Evolutionary conservation across 2,888 invertebrate genomes (phyloP), one percentile per base, ranked within the genome.

Genomic region (Sepiola atlantica): DNA sequence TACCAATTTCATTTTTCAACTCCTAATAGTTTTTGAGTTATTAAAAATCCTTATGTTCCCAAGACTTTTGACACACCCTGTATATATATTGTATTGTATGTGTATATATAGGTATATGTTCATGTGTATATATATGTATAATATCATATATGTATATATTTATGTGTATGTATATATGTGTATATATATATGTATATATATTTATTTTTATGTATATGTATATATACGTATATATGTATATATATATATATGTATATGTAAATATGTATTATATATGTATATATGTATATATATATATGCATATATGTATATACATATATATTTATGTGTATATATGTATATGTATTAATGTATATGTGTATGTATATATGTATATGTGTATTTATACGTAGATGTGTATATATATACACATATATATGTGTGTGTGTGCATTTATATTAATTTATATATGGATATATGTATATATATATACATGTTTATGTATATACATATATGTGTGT

Each of bases 321-420:
- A 90, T 90, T 12, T 90, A 90, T 90, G 16, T 28, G 24, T 90
- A 18, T 90, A 18, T 90, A 18, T 90, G 24, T 77, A 45, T 94
- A 6, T 94, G 92, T 94, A 24, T 55, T 20, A 92, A 35, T 54
- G 92, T 57, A 28, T 55, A 57, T 55, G 54, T 55, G 94, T 54
- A 57, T 91, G 94, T 57, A 57, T 55, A 57, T 94, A 57, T 91
- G 92, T 57, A 57, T 94, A 94, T 92, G 91, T 55, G 94, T 93
- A 94, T 94, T 94, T 57, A 91, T 95, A 90, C 92, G 8, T 45
- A 45, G 2, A 45, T 45, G 8, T 45, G 8, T 45, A 45, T 45
- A 45, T 45, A 45, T 28, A 24, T 28, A 45, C 8, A 45, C 10
- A 77, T n/a, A 77, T 77, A 77, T 77, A 90, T 28, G 8, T n/a